These are phyloP conservation scores for Cheirogaleus major DNA, from an alignment of 2,797 vertebrate species.

Conservation along the genomic window DNA sequence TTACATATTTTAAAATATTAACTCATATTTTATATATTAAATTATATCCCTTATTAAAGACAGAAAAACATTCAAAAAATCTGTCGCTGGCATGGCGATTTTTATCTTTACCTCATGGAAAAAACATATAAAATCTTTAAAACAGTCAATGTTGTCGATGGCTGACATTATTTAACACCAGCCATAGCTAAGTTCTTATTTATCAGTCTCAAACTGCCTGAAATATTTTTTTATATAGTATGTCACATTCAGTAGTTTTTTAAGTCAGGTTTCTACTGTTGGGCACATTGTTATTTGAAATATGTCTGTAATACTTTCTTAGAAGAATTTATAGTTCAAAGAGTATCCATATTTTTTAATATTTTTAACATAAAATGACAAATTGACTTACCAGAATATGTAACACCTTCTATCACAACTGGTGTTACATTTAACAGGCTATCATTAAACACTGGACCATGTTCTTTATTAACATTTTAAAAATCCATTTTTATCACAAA, in stretches of 20 bases:
- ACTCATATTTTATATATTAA: not conserved
- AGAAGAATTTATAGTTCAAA: not conserved
- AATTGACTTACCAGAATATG: not conserved
- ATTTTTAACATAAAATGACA: not conserved
- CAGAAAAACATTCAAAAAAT: not conserved
- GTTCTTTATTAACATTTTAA: not conserved
- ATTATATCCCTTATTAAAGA: not conserved
- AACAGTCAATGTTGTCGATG: not conserved
- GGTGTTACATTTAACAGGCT: not conserved
- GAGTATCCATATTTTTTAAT: not conserved
- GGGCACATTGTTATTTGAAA: not conserved
- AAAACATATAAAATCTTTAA: not conserved
- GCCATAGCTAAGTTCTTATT: not conserved
- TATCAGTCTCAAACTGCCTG: not conserved
- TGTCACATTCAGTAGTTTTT: not conserved
- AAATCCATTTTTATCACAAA: not conserved
- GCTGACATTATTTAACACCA: not conserved
- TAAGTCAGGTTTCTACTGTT: not conserved
- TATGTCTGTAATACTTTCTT: not conserved
- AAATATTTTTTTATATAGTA: not conserved
- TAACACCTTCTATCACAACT: not conserved
- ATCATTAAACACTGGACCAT: not conserved
- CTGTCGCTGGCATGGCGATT: not conserved
- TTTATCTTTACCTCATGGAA: slow-evolving; percentile 1
- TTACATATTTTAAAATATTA: slow-evolving; percentile 5